phyloP scores from a whole-genome alignment of 2,113 vertebrate genomes.

The Arothron firmamentum region DNA sequence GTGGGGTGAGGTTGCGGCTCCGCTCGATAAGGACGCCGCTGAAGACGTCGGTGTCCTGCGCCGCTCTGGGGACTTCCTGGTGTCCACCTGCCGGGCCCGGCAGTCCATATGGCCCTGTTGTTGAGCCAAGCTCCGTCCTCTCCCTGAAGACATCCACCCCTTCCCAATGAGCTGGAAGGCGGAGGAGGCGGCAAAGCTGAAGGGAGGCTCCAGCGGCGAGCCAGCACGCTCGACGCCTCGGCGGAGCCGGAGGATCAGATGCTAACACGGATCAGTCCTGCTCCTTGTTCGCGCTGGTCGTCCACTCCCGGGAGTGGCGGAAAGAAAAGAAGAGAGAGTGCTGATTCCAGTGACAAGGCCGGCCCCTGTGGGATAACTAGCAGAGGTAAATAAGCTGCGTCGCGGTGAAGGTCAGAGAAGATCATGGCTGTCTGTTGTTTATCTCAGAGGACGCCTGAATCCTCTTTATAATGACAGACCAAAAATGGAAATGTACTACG shows the following conservation, averaged over 20 bases:
- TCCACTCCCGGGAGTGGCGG: slow-evolving; percentile 30
- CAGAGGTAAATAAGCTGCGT: slow-evolving; percentile 60
- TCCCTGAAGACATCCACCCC: slow-evolving; percentile 41
- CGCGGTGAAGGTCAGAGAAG: slow-evolving; percentile 51
- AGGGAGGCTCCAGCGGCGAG: slow-evolving; percentile 34
- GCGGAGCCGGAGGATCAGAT: slow-evolving; percentile 31
- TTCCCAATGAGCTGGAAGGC: slow-evolving; percentile 64
- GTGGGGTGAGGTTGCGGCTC: slow-evolving; percentile 50
- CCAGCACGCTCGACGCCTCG: slow-evolving; percentile 17
- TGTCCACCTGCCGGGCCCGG: slow-evolving; percentile 37
- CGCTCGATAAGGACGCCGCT: slow-evolving; percentile 58
- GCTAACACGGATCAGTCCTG: slow-evolving; percentile 52
- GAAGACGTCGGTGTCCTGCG: slow-evolving; percentile 51
- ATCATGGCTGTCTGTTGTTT: slow-evolving; percentile 30
- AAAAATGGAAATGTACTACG: too few relatives aligned
- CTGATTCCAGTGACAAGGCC: slow-evolving; percentile 48
- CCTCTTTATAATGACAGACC: slow-evolving; percentile 9
- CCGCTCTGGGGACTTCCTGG: slow-evolving; percentile 24
- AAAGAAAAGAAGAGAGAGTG: slow-evolving; percentile 24
- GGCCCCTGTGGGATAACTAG: slow-evolving; percentile 32
- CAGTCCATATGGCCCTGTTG: slow-evolving; percentile 62
- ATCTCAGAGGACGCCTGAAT: slow-evolving; percentile 29
- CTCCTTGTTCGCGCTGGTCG: slow-evolving; percentile 55
- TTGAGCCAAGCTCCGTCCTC: slow-evolving; percentile 41
- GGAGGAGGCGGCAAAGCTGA: slow-evolving; percentile 45